phyloP scores from a whole-genome alignment of 1,140 invertebrate species.

The Drosophila teissieri region DNA sequence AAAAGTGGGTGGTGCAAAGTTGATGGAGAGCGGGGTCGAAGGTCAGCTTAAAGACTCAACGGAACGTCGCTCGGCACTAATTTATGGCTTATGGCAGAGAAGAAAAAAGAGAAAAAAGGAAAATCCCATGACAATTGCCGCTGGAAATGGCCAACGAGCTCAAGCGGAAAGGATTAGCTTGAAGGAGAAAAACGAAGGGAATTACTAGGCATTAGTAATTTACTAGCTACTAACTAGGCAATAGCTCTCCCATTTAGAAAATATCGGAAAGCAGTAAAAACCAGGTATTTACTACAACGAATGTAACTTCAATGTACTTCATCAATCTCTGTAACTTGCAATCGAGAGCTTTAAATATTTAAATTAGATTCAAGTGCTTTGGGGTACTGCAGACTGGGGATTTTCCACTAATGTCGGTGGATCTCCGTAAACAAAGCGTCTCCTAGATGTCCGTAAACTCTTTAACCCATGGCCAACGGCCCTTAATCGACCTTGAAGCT shows the following conservation, averaged over 20 bases:
- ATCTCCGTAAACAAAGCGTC: conserved; percentile 7
- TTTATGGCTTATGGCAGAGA: conserved; percentile 34
- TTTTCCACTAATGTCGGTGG: neutral
- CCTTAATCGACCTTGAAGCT: conserved; percentile 36
- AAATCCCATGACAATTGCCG: conserved; percentile 29
- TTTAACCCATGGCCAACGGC: conserved; percentile 16
- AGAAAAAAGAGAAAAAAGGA: neutral
- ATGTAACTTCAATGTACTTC: no score
- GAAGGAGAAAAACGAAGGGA: conserved; percentile 1
- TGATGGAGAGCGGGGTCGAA: conserved; percentile 16
- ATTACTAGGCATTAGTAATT: neutral
- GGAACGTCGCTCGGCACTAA: conserved; percentile 33
- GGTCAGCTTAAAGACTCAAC: conserved; percentile 46
- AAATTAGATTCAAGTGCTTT: neutral
- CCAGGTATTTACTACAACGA: no score
- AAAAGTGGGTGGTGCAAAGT: neutral
- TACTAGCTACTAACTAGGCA: no score
- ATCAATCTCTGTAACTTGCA: no score
- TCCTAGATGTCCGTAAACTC: conserved; percentile 30
- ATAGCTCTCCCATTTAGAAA: no score
- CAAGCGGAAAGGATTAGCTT: conserved; percentile 20
- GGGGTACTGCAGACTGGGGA: no score
- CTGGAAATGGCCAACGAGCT: conserved; percentile 10
- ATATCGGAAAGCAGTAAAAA: no score
- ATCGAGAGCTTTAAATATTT: neutral